Evolutionary conservation across 2,797 vertebrate genomes (phyloP).

Genomic region (Oreochromis mossambicus): DNA sequence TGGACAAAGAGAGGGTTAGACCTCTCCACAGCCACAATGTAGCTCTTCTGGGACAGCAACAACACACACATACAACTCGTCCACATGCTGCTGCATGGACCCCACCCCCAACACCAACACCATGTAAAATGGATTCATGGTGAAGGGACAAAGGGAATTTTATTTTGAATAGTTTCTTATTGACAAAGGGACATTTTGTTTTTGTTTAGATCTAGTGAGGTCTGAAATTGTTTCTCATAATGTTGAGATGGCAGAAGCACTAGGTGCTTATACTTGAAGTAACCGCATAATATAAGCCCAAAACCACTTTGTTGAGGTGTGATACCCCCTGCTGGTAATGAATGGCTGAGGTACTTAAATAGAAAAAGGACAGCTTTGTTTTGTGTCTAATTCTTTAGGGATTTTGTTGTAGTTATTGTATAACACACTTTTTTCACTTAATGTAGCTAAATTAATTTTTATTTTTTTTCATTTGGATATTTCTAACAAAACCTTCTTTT

Average conservation of each 20-base stretch:
- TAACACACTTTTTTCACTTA: slow-evolving; percentile 54
- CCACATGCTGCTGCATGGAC: slow-evolving; percentile 34
- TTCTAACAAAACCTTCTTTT: slow-evolving; percentile 50
- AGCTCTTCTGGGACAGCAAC: slow-evolving; percentile 39
- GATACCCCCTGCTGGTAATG: slow-evolving; percentile 40
- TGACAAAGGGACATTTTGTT: slow-evolving; percentile 24
- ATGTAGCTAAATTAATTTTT: slow-evolving; percentile 9
- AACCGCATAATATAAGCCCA: slow-evolving; percentile 18
- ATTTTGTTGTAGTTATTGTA: slow-evolving; percentile 76
- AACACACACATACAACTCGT: slow-evolving; percentile 9
- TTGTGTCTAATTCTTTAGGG: slow-evolving; percentile 57
- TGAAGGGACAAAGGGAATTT: slow-evolving; percentile 20
- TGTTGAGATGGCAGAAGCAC: slow-evolving; percentile 59
- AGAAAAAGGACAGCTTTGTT: slow-evolving; percentile 38
- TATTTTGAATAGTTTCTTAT: slow-evolving; percentile 40
- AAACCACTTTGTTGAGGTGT: slow-evolving; percentile 21
- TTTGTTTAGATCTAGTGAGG: slow-evolving; percentile 53
- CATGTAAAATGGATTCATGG: slow-evolving; percentile 16
- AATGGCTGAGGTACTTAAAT: slow-evolving; percentile 24
- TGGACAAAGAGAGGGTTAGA: slow-evolving; percentile 61
- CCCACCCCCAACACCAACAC: not conserved
- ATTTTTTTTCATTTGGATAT: slow-evolving; percentile 5
- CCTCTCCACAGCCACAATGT: slow-evolving; percentile 53
- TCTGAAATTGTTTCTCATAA: slow-evolving; percentile 56
- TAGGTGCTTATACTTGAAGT: slow-evolving; percentile 41